Conservation (phyloP, 2,113 vertebrate genomes). For the Ia io region DNA sequence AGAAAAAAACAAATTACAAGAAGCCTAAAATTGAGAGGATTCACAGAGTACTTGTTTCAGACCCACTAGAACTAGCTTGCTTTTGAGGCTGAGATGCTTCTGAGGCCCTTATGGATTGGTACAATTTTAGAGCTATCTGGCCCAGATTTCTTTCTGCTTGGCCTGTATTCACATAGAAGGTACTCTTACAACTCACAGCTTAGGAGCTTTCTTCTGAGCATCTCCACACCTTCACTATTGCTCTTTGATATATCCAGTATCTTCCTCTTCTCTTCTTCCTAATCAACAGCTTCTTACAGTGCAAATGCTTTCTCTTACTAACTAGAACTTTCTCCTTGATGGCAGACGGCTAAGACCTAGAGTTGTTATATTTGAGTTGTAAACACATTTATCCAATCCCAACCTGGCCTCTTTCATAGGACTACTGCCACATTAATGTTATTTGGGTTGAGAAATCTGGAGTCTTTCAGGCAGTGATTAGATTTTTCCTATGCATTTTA, state of each 20-base stretch:
- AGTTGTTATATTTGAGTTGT: not conserved
- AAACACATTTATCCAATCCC: not conserved
- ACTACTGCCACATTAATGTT: not conserved
- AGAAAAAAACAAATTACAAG: not conserved
- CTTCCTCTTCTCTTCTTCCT: not conserved
- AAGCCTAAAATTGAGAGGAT: not conserved
- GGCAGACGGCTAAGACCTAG: not conserved
- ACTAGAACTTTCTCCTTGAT: not conserved
- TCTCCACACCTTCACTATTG: not conserved
- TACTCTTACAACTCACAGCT: not conserved
- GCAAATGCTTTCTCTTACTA: not conserved
- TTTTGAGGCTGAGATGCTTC: not conserved
- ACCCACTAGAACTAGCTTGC: not conserved
- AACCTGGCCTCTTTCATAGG: not conserved
- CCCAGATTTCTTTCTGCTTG: slow-evolving; percentile 1
- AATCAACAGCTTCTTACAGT: not conserved
- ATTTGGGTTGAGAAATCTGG: slow-evolving; percentile 12
- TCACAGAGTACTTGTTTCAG: not conserved
- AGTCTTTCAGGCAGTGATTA: not conserved
- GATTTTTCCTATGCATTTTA: slow-evolving; percentile 9
- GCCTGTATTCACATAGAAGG: not conserved
- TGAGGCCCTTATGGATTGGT: not conserved
- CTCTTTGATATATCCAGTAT: not conserved
- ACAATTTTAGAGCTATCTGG: not conserved
- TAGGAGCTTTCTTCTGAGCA: not conserved